phyloP scores from a whole-genome alignment of 2,888 invertebrate species.

The Frankliniella intonsa region DNA sequence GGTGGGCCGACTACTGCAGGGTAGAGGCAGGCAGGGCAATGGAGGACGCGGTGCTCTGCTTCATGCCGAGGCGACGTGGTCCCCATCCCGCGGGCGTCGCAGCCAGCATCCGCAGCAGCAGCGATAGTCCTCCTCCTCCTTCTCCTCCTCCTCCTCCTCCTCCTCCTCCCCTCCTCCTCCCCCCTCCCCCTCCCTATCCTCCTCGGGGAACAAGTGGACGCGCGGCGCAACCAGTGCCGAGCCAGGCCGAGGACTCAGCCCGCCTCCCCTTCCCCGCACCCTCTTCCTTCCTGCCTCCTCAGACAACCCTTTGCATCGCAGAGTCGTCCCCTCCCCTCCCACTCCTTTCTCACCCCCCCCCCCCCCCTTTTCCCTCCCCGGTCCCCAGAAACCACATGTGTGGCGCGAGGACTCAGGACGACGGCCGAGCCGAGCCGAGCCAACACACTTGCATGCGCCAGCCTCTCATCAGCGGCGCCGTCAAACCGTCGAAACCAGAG shows the following conservation, averaged over 20 bases:
- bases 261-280: not conserved
- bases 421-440: no score
- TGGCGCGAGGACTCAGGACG: not conserved
- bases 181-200: not conserved
- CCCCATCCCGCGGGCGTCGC: no score
- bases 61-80: not conserved
- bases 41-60: not conserved
- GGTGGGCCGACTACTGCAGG: not conserved
- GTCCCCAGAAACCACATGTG: conserved; percentile 18
- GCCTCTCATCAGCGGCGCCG: no score
- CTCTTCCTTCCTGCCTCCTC: not conserved
- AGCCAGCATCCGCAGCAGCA: no score
- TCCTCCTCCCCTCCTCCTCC: not conserved
- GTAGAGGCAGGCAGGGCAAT: not conserved
- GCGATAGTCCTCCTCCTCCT: not conserved
- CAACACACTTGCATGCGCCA: not conserved
- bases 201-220: not conserved
- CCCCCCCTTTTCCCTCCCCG: not conserved
- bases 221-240: not conserved
- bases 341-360: not conserved
- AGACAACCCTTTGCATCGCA: conserved; percentile 23
- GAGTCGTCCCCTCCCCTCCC: not conserved
- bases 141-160: not conserved
- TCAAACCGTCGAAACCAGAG: no score
- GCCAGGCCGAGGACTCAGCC: not conserved